Evolutionary conservation across 2,888 invertebrate species (phyloP), one percentile per base, ranked within the genome.

Genomic region (Fragum sueziense): DNA sequence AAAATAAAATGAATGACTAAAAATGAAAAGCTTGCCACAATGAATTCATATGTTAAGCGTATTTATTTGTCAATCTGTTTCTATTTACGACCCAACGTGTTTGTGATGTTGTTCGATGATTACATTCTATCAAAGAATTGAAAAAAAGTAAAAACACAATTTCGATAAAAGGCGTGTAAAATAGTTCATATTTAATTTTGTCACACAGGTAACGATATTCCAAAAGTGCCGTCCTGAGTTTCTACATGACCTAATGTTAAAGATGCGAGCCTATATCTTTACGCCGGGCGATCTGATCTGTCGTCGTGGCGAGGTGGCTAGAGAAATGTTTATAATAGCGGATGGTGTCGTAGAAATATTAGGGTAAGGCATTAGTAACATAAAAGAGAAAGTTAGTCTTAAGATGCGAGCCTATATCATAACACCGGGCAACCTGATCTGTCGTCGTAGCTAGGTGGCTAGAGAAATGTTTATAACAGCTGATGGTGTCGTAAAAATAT

Each of bases 361-460:
- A 78, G 95, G 95, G 95, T 95, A 89, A 33, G 73, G 47, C 14
- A 47, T 14, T n/a, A n/a, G n/a, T n/a, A n/a, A n/a, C n/a, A n/a
- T n/a, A n/a, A n/a, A n/a, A n/a, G n/a, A n/a, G n/a, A n/a, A n/a
- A n/a, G n/a, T n/a, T n/a, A n/a, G n/a, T n/a, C n/a, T n/a, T n/a
- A 99, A 99, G 94, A 99, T 99, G 98, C 97, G 97, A 94, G 98
- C 98, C 9, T 98, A 97, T 93, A 99, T 99, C 93, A 99, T 99
- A 94, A 99, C 98, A 31, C 98, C 98, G 0, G 98, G 98, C 29
- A 98, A 99, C 93, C 96, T 98, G 80, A 98, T 99, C 91, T 98
- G 98, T 92, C 95, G 98, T 52, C 97, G 98, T 94, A 98, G 97
- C 89, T 96, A 97, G 94, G 97, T 97, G 27, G 98, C 98, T 0